Base-by-base conservation (phyloP, 92 coral and sea anemone genomes). In the Hydrozoanthus gracilis region DNA sequence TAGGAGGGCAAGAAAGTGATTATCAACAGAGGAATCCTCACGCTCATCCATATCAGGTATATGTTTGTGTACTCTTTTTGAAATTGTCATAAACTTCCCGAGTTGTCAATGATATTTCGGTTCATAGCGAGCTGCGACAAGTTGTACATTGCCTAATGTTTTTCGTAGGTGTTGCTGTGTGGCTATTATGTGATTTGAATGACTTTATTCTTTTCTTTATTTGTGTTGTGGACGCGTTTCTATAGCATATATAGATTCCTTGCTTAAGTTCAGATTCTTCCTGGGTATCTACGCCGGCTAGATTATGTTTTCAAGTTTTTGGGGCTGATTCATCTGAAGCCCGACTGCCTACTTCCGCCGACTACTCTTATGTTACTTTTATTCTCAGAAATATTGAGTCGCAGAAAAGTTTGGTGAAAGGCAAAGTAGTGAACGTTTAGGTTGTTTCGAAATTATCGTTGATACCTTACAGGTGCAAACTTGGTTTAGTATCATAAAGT, bases 81-180 rank as follows among this genome's bases (percentile, higher is more conserved):
- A 47, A 80, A 3, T 6, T 4, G 14, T 48, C n/a, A 45, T 10
- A 61, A 79, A 79, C 67, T 48, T 14, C 67, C n/a, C 12, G 18
- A 80, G 20, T 39, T 12, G 85, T 80, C 49, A n/a, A 35, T 47
- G 17, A 48, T 61, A 27, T 80, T 8, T 27, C 39, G 39, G 56
- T 55, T 48, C 79, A 49, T 48, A 74, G 39, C 51, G 79, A 74
- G 79, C 79, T 20, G 56, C 61, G 61, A 18, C 85, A n/a, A 7
- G 73, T 80, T 80, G 85, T 80, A 48, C 85, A 80, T 80, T 80
- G 85, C 85, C 64, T 74, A 80, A 80, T 64, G 74, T 62, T 60
- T 62, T 64, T 45, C 71, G 46, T 64, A 27, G 39, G 39, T 27
- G 39, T 49, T 52, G 66, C 47, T 50, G 66, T 4, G 54, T 17